phyloP scores from a whole-genome alignment of 1,140 invertebrate species.

The Coptotermes formosanus region DNA sequence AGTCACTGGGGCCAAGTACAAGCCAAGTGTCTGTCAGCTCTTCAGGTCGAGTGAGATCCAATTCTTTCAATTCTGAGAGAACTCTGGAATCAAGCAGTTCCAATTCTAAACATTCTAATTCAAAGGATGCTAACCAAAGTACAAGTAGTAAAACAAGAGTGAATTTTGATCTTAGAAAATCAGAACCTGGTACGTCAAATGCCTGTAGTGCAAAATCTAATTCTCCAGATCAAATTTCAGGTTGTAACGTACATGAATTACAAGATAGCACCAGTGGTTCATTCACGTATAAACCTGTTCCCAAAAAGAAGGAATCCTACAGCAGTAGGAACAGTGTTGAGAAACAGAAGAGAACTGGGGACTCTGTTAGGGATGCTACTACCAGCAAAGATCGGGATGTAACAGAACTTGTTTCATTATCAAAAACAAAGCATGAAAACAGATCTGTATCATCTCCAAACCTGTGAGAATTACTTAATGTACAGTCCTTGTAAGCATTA shows the following conservation, averaged over 20 bases:
- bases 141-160: slow-evolving; percentile 18
- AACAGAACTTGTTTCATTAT: neutral
- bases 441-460: neutral
- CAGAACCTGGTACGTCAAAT: neutral
- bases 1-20: neutral
- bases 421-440: neutral
- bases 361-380: neutral
- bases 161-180: slow-evolving; percentile 27
- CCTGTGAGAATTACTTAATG: too few relatives aligned
- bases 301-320: slow-evolving; percentile 25
- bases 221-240: neutral
- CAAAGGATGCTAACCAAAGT: slow-evolving; percentile 15
- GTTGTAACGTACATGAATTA: neutral
- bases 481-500: too few relatives aligned
- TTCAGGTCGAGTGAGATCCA: neutral
- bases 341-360: neutral
- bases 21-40: neutral
- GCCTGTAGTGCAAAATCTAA: too few relatives aligned
- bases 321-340: neutral
- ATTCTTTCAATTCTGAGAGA: slow-evolving; percentile 23
- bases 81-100: neutral
- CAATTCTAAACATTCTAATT: neutral
- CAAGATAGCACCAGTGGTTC: neutral
- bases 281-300: neutral
- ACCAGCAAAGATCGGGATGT: neutral